Percentiles rank a stretch among this genome's conserved stretches.
phyloP scores from a whole-genome alignment of 2,113 vertebrate species.

The Vidua macroura region DNA sequence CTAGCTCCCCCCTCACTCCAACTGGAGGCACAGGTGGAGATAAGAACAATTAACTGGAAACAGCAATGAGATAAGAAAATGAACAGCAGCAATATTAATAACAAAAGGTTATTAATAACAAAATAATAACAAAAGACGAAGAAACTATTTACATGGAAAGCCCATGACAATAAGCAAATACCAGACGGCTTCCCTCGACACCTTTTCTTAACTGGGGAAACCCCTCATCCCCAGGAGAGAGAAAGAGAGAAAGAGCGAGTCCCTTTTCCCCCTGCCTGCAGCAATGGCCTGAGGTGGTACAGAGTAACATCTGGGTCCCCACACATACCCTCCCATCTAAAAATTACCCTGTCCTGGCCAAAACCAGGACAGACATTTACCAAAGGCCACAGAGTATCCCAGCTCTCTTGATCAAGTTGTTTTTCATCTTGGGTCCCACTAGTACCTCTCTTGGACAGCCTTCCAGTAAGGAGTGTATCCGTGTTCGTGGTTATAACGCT shows the following conservation, averaged over 20 bases:
- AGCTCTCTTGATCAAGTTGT: neutral
- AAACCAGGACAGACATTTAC: neutral
- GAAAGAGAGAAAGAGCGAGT: neutral
- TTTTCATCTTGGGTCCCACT: neutral
- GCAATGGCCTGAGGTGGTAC: neutral
- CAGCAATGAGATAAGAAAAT: neutral
- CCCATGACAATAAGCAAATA: neutral
- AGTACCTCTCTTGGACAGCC: neutral
- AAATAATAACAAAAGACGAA: neutral
- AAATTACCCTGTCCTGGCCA: neutral
- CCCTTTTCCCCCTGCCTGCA: neutral
- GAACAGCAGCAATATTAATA: neutral
- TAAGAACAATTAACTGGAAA: neutral
- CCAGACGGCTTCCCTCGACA: neutral
- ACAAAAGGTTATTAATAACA: neutral
- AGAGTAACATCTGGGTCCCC: neutral
- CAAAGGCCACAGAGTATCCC: neutral
- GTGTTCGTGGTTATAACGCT: neutral
- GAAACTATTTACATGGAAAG: fast-evolving
- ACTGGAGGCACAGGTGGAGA: neutral
- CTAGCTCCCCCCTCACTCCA: neutral
- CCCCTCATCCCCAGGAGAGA: neutral
- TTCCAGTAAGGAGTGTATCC: neutral
- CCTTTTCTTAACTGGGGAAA: neutral
- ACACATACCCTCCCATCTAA: neutral